Base-by-base conservation (phyloP, 1,140 invertebrate genomes). In the Ips nitidus region DNA sequence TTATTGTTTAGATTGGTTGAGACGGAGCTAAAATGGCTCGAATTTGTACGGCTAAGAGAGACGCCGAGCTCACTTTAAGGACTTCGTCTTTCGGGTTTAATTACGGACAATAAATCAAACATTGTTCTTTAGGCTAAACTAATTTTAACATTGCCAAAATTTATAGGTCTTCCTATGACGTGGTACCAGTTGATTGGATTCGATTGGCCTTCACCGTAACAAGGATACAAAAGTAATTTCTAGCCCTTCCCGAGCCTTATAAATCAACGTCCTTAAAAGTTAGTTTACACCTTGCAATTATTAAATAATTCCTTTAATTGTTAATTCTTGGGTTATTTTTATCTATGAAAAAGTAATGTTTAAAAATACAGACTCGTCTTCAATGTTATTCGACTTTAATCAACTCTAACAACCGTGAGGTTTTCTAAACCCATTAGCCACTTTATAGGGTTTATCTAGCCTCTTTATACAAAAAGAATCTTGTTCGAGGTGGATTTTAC, bases 371-470 rank as follows among this genome's bases (percentile, higher is more conserved):
- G 52, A 40, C 45, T 50, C 45, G 1, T 8, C 37, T 58, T 41
- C 40, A 42, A 58, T 40, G 45, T 50, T 58, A 58, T 40, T 58
- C 38, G 7, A 36, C 37, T 42, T 40, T 58, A 58, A 58, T 58
- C 56, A 58, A 58, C 37, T 58, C 36, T 42, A 58, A 40, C 56
- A 40, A 58, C 41, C 4, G 56, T 40, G 37, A 41, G 41, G 56
- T 42, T 58, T 58, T 58, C 36, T 40, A 41, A 58, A 42, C 6
- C 56, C 56, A 58, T 58, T 58, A 58, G 56, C 56, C 41, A 2
- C 41, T 58, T 58, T 58, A 58, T 58, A 40, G 56, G 41, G 56
- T 58, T 58, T 58, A 58, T 58, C 41, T 40, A 58, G 56, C 38
- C 38, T 58, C 8, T 58, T 58, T 58, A 58, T 58, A 58, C 56